Evolutionary conservation across 2,113 vertebrate species (phyloP).

Genomic region (Malurus cyaneus): DNA sequence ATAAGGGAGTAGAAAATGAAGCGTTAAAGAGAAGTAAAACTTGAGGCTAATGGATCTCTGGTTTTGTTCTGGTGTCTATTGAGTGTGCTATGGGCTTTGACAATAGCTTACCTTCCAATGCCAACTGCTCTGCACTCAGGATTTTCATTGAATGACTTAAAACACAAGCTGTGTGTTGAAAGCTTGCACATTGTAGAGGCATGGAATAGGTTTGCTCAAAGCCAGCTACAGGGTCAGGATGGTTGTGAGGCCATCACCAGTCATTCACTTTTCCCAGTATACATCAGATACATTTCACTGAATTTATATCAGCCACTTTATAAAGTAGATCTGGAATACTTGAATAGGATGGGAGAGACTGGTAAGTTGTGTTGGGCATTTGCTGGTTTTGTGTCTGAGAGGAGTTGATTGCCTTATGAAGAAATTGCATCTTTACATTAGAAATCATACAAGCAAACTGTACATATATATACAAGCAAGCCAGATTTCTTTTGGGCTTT

Average conservation of each 20-base stretch:
- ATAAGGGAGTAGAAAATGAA: neutral
- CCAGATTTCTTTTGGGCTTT: neutral
- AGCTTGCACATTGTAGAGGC: neutral
- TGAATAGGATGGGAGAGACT: neutral
- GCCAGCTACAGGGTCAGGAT: neutral
- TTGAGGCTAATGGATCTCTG: neutral
- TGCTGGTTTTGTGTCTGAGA: neutral
- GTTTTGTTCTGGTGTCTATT: neutral
- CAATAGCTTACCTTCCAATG: neutral
- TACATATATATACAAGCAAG: no score
- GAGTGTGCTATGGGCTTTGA: neutral
- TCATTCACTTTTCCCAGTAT: neutral
- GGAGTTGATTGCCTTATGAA: neutral
- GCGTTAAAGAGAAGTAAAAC: neutral
- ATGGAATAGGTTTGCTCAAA: neutral
- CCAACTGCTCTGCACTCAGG: neutral
- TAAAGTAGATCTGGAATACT: neutral
- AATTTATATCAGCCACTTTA: neutral
- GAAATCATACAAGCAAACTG: neutral
- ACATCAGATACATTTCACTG: neutral
- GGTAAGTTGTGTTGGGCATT: neutral
- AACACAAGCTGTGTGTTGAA: neutral
- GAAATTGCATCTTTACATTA: neutral
- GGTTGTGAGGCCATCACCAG: neutral
- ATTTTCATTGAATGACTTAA: neutral